Evolutionary conservation across 1,140 invertebrate genomes (phyloP), one percentile per base, ranked within the genome.

Genomic region (fruit fly (Drosophila melanogaster)): DNA sequence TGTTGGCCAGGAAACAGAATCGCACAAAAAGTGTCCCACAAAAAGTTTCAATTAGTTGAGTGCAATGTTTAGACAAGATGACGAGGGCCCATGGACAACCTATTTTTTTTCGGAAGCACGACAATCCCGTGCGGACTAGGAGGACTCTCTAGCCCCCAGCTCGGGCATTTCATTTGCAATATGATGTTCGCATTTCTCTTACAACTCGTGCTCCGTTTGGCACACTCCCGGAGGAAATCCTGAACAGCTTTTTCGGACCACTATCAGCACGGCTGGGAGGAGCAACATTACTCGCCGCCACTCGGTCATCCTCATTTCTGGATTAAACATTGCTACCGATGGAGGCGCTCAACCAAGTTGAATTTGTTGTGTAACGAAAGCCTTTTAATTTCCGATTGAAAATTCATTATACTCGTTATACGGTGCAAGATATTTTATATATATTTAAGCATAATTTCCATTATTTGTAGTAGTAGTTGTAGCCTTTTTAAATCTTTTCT

Each of bases 1-100:
- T 46, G 41, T n/a, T 37, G 49, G 37, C 46, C 44, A 67, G 41
- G 40, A 46, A 58, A 55, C 71, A 43, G 14, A 19, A 51, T 43
- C 37, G 40, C 49, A 74, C 35, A 67, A 58, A 78, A 59, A 65
- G 44, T 55, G 64, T 70, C 50, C 64, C 67, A 70, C 50, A 70
- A 65, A 79, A 57, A 71, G 35, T 58, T 78, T 77, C 78, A 86
- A 85, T 85, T 81, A 86, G 78, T 76, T 81, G 66, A 84, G 72
- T 84, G 81, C 67, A 70, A 54, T 71, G 47, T 37, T 71, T 64
- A 41, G 46, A 60, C 61, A 49, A 33, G 56, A 49, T 49, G 43
- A 33, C 50, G 69, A 55, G 50, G 37, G 26, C 54, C 49, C 38
- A 51, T 40, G 24, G 67, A 72, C 17, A 44, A 19, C 12, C 35